These are phyloP conservation scores for Euschistus heros DNA, from an alignment of 1,140 invertebrate genomes.

Conservation along the genomic window DNA sequence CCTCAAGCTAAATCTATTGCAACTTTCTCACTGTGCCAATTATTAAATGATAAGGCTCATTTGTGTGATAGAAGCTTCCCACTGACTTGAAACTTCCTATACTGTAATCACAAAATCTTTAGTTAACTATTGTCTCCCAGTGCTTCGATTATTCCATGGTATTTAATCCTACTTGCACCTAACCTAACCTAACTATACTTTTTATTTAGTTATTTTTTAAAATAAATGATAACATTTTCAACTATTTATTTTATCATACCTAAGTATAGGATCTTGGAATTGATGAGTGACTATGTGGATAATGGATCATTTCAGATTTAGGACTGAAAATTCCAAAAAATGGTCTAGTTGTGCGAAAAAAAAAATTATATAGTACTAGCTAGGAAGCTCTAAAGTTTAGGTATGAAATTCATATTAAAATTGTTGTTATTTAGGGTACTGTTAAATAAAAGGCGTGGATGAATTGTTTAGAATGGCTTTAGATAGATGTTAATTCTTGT, in stretches of 20 bases:
- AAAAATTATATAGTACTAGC: slow-evolving; percentile 11
- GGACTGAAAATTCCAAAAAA: background rate
- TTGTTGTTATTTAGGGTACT: slow-evolving; percentile 15
- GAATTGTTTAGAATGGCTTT: slow-evolving; percentile 16
- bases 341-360: slow-evolving; percentile 10
- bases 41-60: slow-evolving; percentile 1
- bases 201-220: background rate
- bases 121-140: background rate
- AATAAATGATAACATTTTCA: background rate
- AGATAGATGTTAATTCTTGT: slow-evolving; percentile 12
- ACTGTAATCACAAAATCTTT: background rate
- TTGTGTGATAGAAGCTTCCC: slow-evolving; percentile 6
- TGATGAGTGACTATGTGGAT: background rate
- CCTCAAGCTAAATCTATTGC: background rate
- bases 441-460: slow-evolving; percentile 13
- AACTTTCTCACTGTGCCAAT: slow-evolving; percentile 12
- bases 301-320: background rate
- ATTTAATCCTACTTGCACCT: slow-evolving; percentile 7
- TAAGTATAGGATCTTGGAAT: background rate
- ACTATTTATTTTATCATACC: slow-evolving; percentile 9
- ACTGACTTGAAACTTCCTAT: background rate
- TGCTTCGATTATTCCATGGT: background rate
- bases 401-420: slow-evolving; percentile 16
- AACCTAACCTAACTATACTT: background rate
- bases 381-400: slow-evolving; percentile 15